A percentile compares a stretch with the other conserved stretches of the same genome.
Conservation (phyloP, 2,113 vertebrate genomes). For the Centropus unirufus region DNA sequence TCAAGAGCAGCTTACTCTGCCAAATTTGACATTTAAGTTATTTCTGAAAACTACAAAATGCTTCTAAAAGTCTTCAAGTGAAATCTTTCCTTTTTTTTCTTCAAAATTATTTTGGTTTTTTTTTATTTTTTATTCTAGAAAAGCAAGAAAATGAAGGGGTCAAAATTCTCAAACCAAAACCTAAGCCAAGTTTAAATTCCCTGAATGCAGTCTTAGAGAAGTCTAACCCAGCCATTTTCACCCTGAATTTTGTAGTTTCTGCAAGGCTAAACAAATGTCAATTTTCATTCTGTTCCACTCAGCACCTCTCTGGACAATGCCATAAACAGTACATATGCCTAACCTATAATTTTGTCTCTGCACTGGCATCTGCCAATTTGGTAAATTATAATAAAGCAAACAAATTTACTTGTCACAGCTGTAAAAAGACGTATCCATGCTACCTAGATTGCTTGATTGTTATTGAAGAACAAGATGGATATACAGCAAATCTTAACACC, state of each 20-base stretch:
- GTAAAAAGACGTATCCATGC: neutral
- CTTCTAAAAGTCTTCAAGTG: neutral
- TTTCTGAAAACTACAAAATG: neutral
- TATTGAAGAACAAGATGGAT: neutral
- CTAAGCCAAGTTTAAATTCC: neutral
- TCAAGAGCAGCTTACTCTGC: neutral
- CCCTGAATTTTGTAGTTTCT: neutral
- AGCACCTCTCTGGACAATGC: neutral
- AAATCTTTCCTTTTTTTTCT: neutral
- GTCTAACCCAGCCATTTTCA: neutral
- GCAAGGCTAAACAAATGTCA: neutral
- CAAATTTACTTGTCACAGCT: neutral
- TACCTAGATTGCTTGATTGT: neutral
- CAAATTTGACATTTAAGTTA: neutral
- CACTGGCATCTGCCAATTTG: neutral
- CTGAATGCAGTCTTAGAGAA: neutral
- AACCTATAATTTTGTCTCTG: neutral
- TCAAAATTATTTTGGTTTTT: neutral
- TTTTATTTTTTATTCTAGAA: neutral
- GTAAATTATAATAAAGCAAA: slow-evolving; percentile 2
- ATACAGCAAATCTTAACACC: neutral
- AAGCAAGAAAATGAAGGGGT: neutral
- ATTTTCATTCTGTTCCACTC: neutral
- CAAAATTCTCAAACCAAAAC: neutral
- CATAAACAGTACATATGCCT: neutral